phyloP scores from a whole-genome alignment of 2,113 vertebrate genomes.

The Ceyx margarethae region DNA sequence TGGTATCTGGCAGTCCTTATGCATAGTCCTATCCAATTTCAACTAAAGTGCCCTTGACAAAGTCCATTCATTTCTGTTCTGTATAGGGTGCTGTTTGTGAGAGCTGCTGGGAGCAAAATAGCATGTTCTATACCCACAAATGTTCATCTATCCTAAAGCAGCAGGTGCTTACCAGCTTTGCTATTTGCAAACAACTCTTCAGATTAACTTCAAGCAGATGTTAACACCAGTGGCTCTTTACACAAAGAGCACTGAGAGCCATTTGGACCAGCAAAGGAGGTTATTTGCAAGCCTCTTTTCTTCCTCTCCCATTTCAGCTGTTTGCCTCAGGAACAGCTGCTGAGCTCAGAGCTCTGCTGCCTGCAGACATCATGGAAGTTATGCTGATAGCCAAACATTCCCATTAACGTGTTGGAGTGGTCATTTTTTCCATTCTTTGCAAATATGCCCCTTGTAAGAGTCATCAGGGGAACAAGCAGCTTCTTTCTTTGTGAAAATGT shows the following conservation, averaged over 20 bases:
- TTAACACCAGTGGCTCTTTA: slow-evolving; percentile 55
- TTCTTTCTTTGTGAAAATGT: neutral
- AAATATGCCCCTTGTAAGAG: neutral
- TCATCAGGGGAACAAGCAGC: neutral
- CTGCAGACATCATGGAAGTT: neutral
- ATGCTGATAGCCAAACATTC: neutral
- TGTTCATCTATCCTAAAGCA: slow-evolving; percentile 57
- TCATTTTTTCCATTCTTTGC: neutral
- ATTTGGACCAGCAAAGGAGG: slow-evolving; percentile 48
- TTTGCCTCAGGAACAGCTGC: slow-evolving; percentile 66
- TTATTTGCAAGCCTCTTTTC: slow-evolving; percentile 67
- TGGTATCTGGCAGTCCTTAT: neutral
- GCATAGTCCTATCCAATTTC: slow-evolving; percentile 35
- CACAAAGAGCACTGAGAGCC: slow-evolving; percentile 60
- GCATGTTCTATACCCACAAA: slow-evolving; percentile 11
- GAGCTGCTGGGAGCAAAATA: slow-evolving; percentile 1
- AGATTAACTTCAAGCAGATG: slow-evolving; percentile 74
- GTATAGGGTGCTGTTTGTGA: neutral
- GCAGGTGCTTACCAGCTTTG: slow-evolving; percentile 59
- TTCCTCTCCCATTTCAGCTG: slow-evolving; percentile 76
- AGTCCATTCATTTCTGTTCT: slow-evolving; percentile 50
- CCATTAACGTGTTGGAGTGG: neutral
- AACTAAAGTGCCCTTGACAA: slow-evolving; percentile 23
- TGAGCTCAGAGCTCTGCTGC: slow-evolving; percentile 14
- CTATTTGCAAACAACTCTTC: slow-evolving; percentile 64